Conservation (phyloP, 2,888 invertebrate genomes). For the Deilephila elpenor region DNA sequence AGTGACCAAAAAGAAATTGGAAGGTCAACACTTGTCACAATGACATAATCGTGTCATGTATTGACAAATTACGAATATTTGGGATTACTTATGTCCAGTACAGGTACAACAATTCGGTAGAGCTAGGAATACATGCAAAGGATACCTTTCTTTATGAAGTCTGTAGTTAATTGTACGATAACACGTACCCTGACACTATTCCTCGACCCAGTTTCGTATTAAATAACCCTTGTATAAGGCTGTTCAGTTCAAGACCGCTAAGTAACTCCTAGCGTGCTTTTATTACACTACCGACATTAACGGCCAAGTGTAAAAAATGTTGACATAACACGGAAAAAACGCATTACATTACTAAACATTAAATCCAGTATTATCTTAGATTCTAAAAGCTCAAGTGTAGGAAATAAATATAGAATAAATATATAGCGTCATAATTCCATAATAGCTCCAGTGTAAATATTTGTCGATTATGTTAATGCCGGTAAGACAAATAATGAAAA, state of each 20-base stretch:
- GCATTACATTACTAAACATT: constrained; percentile 1
- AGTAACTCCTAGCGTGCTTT: constrained; percentile 41
- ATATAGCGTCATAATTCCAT: background rate
- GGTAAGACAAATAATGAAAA: background rate
- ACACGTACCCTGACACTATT: constrained; percentile 44
- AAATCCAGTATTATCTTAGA: background rate
- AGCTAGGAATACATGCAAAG: background rate
- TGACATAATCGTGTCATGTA: too few relatives aligned
- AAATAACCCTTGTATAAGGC: constrained; percentile 45
- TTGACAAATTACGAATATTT: too few relatives aligned
- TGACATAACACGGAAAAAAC: constrained; percentile 33
- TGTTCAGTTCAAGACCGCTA: constrained; percentile 37
- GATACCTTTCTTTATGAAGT: constrained; percentile 4
- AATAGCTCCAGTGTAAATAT: constrained; percentile 7
- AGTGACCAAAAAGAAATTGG: background rate
- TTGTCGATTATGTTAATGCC: constrained; percentile 2
- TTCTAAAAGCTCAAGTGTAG: background rate
- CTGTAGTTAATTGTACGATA: constrained; percentile 9
- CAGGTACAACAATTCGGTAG: too few relatives aligned
- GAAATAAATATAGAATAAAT: background rate
- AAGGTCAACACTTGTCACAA: too few relatives aligned
- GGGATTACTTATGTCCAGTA: too few relatives aligned
- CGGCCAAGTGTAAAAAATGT: background rate
- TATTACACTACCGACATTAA: constrained; percentile 37
- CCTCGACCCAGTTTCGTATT: constrained; percentile 45